phyloP scores from a whole-genome alignment of 2,888 invertebrate species.

The Chesias legatella region DNA sequence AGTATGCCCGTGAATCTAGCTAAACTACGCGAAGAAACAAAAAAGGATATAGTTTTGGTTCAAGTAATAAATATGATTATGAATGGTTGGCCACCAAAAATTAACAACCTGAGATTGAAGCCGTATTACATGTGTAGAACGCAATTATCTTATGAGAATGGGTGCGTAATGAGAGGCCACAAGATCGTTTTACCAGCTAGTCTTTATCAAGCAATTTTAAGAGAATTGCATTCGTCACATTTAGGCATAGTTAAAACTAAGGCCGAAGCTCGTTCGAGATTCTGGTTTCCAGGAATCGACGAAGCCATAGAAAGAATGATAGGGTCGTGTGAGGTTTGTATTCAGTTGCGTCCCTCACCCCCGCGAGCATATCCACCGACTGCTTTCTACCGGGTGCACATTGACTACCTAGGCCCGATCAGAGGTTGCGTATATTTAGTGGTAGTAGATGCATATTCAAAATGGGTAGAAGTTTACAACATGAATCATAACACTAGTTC shows the following conservation, averaged over 20 bases:
- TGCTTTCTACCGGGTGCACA: slow-evolving; percentile 19
- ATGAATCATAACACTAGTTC: slow-evolving; percentile 1
- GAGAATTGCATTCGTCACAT: slow-evolving; percentile 26
- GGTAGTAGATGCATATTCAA: slow-evolving; percentile 27
- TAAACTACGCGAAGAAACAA: not conserved
- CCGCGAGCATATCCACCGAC: slow-evolving; percentile 16
- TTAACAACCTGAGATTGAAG: no score
- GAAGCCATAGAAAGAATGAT: slow-evolving; percentile 16
- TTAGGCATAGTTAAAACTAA: slow-evolving; percentile 33
- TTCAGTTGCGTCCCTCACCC: slow-evolving; percentile 13
- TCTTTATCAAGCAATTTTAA: slow-evolving; percentile 3
- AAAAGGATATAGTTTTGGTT: not conserved
- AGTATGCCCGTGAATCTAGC: no score
- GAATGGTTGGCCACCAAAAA: no score
- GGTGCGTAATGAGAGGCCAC: no score
- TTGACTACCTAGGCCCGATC: slow-evolving; percentile 21
- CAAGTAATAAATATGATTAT: not conserved
- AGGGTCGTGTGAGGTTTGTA: slow-evolving; percentile 16
- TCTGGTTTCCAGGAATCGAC: slow-evolving; percentile 33
- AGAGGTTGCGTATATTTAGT: slow-evolving; percentile 18
- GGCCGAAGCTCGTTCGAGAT: slow-evolving; percentile 28
- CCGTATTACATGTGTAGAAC: no score
- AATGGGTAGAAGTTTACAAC: slow-evolving; percentile 30
- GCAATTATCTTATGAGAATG: no score
- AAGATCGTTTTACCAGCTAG: no score